Conservation (phyloP, 2,888 invertebrate species). For the Pelosia muscerda region DNA sequence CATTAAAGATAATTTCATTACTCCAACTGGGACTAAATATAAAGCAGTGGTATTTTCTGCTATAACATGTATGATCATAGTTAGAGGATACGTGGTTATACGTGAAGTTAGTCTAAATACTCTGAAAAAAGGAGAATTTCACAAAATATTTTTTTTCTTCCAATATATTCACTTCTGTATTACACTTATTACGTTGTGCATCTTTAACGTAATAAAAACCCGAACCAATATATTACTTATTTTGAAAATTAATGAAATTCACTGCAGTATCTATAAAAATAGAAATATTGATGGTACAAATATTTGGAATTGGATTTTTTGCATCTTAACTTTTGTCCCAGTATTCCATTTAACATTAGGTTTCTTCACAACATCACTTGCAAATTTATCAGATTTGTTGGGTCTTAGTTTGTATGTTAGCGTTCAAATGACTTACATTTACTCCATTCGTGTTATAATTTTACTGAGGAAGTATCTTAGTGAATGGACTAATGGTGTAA, state of each 20-base stretch:
- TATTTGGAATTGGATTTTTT: constrained; percentile 1
- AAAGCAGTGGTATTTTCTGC: neutral
- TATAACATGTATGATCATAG: neutral
- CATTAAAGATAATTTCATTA: constrained; percentile 10
- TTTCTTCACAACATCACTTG: neutral
- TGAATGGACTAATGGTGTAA: neutral
- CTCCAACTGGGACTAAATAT: neutral
- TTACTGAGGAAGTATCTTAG: neutral
- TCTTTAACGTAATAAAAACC: neutral
- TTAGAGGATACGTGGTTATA: neutral
- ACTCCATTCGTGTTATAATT: neutral
- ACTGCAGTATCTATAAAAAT: neutral
- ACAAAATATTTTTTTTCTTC: neutral
- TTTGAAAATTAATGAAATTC: neutral
- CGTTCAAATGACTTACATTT: neutral
- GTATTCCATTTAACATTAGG: neutral
- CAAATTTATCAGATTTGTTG: neutral
- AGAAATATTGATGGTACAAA: neutral
- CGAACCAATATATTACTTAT: constrained; percentile 1
- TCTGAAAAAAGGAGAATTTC: neutral
- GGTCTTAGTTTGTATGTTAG: neutral
- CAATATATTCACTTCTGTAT: neutral
- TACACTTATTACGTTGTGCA: neutral
- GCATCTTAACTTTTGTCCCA: neutral
- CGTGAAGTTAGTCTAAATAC: neutral